Evolutionary conservation across 2,888 invertebrate genomes (phyloP).

Genomic region (Lissonota sp.): DNA sequence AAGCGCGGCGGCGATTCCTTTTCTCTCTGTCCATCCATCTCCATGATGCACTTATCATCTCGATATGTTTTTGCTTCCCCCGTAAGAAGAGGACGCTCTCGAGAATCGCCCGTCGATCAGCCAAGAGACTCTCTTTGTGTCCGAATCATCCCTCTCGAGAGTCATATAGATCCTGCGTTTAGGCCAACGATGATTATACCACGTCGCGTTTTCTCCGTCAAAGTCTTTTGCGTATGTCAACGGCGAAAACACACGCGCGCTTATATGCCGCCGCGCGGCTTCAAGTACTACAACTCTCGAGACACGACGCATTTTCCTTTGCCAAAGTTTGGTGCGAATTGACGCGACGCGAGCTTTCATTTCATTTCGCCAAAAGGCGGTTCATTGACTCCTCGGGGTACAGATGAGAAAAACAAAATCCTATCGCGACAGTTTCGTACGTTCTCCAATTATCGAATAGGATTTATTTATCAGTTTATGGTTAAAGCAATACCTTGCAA

Average conservation of each 20-base stretch:
- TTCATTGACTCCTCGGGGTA: slow-evolving; percentile 38
- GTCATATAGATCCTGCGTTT: neutral
- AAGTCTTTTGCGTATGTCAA: neutral
- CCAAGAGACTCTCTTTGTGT: slow-evolving; percentile 9
- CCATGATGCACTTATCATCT: too few species aligned
- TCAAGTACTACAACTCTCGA: too few species aligned
- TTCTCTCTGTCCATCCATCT: slow-evolving; percentile 10
- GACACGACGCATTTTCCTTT: slow-evolving; percentile 16
- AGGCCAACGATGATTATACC: neutral
- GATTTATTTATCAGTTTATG: too few species aligned
- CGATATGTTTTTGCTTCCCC: slow-evolving; percentile 13
- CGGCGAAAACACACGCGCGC: neutral
- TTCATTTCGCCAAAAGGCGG: slow-evolving; percentile 14
- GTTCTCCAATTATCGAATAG: neutral
- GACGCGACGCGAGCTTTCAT: slow-evolving; percentile 37
- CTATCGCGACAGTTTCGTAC: neutral
- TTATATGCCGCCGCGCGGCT: neutral
- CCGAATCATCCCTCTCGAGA: slow-evolving; percentile 43
- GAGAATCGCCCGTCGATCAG: slow-evolving; percentile 31
- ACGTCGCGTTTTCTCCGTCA: slow-evolving; percentile 1
- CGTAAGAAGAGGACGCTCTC: neutral
- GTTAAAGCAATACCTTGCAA: too few species aligned
- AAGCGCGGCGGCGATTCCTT: slow-evolving; percentile 17
- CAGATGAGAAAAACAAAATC: neutral
- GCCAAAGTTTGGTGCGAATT: slow-evolving; percentile 41